Base-by-base conservation (phyloP, 2,113 vertebrate species). In the Tinamus guttatus region DNA sequence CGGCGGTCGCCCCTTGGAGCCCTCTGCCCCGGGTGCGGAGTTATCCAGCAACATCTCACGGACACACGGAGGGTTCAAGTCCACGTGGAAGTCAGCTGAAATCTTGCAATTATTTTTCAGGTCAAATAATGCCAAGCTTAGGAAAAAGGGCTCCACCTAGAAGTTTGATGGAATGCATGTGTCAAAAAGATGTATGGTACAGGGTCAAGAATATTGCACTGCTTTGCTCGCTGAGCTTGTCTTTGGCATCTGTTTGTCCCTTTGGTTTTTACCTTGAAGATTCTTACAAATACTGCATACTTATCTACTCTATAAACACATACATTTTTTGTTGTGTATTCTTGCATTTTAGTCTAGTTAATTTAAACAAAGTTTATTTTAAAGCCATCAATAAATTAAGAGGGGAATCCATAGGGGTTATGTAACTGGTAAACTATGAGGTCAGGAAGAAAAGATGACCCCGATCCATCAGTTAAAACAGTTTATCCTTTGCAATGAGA, bases 61-160 rank as follows among this genome's bases (percentile, higher is more conserved):
- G 9, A 99, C 98, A 20, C 97, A 97, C 0, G 97, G 92, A 5
- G 99, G 98, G 88, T 99, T 99, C 87, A 99, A 92, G 95, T 99
- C 99, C 81, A 99, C 96, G 0, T 99, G 99, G 97, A 99, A 99
- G 96, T 99, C 99, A 32, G 98, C 98, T 1, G 99, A 99, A 97
- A 99, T 99, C 97, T 99, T 99, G 96, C 99, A 99, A 67, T 98
- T 99, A 95, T 98, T 99, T 90, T 97, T 98, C 70, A 99, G 94
- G 90, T 99, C 99, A 16, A 99, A 99, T 74, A 99, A 98, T 0
- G 99, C 99, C 32, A 99, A 98, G 96, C 97, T 99, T 89, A 99
- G 98, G 97, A 99, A 99, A 97, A 99, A 99, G 0, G 99, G 99
- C 78, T 99, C 99, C 80, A 99, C 98, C 99, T 99, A 95, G n/a